Base-by-base conservation (phyloP, 2,888 invertebrate genomes). In the Leistus spinibarbis region DNA sequence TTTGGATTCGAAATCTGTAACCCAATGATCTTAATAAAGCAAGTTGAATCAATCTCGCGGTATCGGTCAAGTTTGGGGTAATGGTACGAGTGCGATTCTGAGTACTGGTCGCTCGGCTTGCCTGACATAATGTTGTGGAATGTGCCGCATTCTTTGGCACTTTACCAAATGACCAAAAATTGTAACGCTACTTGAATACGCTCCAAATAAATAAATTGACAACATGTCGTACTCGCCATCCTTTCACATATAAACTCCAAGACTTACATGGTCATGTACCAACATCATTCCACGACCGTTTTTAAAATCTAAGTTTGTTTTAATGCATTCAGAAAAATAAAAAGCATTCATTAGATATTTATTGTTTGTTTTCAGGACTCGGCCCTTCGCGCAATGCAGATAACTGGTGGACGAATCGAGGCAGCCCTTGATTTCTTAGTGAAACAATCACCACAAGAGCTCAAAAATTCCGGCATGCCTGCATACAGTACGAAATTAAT, bases 401-500 rank as follows among this genome's bases (percentile, higher is more conserved):
- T 90, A 80, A 88, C 91, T 16, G 92, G 91, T 72, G 92, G 93
- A 78, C 89, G 93, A 24, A 86, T 91, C 79, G 93, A 93, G 77
- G 89, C 90, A 70, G 92, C 93, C 7, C 86, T 93, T 69, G 92
- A 92, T 82, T 90, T 89, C 81, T 85, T 92, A 77, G 88, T 90
- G 76, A 91, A 92, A 82, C 90, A 90, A 79, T 63, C 69, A 1
- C 90, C 89, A 81, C 88, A 88, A 79, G 87, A 88, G 73, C 84
- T 87, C 77, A 89, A 89, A 81, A 88, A 89, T 65, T 88, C 88
- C 80, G 87, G 90, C 81, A 85, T 91, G 77, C 88, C 88, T 78
- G 88, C 90, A 69, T 86, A 91, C 76, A 88, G 89, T 80, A 90
- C 91, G 76, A 95, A 95, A 85, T 88, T 96, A 65, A 95, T 93